A percentile compares a stretch with the other conserved stretches of the same genome.
These are phyloP conservation scores for Rhinolophus sinicus DNA, from an alignment of 2,113 vertebrate genomes.

Conservation along the genomic window DNA sequence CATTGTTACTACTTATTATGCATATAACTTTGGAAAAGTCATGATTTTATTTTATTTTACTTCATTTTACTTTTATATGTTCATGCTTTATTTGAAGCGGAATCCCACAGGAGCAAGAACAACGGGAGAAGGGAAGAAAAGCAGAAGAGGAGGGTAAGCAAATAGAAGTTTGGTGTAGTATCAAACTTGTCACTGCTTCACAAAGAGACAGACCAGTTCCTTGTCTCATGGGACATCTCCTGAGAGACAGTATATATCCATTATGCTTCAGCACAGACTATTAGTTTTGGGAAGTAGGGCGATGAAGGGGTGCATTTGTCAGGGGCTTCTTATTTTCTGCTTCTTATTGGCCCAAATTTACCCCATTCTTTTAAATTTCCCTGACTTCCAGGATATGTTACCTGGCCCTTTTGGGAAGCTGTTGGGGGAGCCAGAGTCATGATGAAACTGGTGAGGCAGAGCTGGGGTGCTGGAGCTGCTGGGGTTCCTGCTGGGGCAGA, in stretches of 20 bases:
- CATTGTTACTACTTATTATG: not conserved
- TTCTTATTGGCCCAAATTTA: not conserved
- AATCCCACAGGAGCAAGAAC: not conserved
- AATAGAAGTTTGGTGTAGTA: not conserved
- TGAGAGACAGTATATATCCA: not conserved
- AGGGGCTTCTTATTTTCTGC: not conserved
- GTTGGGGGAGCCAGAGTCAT: not conserved
- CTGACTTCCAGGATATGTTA: not conserved
- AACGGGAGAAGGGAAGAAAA: not conserved
- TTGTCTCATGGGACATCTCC: not conserved
- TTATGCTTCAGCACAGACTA: not conserved
- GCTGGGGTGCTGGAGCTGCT: not conserved
- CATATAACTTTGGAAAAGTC: not conserved
- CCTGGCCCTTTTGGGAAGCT: not conserved
- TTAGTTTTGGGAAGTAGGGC: not conserved
- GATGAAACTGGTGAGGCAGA: not conserved
- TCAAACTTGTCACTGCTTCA: not conserved
- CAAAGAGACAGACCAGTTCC: not conserved
- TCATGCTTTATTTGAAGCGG: not conserved
- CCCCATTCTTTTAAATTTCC: not conserved
- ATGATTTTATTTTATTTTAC: not conserved
- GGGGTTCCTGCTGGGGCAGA: not conserved
- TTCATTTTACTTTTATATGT: not conserved
- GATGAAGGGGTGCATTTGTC: not conserved
- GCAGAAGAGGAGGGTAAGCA: not conserved